phyloP scores from a whole-genome alignment of 2,113 vertebrate species.

The Erythrocebus patas region DNA sequence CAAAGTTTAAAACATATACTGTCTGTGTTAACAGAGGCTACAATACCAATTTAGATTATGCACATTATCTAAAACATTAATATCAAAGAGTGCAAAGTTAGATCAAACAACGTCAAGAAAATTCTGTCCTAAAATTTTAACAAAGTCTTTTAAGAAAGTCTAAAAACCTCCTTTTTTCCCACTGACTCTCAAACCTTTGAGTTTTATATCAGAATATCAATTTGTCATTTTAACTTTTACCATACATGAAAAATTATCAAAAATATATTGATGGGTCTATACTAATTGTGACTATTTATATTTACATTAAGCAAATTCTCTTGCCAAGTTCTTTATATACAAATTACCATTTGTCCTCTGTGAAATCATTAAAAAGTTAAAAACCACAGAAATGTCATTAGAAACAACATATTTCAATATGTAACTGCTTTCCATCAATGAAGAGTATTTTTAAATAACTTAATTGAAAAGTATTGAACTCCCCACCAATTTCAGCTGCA shows the following conservation, averaged over 20 bases:
- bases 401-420: conserved; percentile 83
- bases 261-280: conserved; percentile 88
- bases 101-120: conserved; percentile 76
- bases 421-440: conserved; percentile 80
- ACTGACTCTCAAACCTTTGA: conserved; percentile 63
- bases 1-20: conserved; percentile 68
- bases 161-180: conserved; percentile 76
- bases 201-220: conserved; percentile 72
- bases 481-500: conserved; percentile 74
- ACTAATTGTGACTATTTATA: conserved; percentile 84
- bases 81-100: conserved; percentile 76
- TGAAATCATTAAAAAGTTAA: conserved; percentile 87
- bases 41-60: conserved; percentile 68
- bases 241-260: conserved; percentile 87
- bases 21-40: conserved; percentile 56
- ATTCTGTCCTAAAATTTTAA: conserved; percentile 70
- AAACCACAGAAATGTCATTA: conserved; percentile 87
- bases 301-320: conserved; percentile 87
- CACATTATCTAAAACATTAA: conserved; percentile 76
- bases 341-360: conserved; percentile 83
- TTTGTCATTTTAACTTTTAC: conserved; percentile 75
- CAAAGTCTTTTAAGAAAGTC: conserved; percentile 81
- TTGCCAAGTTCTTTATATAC: conserved; percentile 87
- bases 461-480: conserved; percentile 77
- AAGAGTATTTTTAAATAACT: conserved; percentile 82